These are phyloP conservation scores for Brachirus orientalis DNA, from an alignment of 2,113 vertebrate species.

Conservation along the genomic window DNA sequence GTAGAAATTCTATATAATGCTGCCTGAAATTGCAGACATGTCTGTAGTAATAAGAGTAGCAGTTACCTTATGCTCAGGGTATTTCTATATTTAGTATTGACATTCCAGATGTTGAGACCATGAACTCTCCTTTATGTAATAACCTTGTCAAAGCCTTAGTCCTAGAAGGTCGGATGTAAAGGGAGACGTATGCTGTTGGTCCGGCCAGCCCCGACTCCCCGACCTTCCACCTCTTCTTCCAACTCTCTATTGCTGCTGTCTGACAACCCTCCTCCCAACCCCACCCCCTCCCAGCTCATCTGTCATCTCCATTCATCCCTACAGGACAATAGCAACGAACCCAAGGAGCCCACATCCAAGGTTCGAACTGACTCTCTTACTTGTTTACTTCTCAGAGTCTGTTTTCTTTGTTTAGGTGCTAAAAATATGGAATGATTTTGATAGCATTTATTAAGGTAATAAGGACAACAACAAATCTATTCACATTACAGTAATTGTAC, in stretches of 20 bases:
- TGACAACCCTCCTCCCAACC: slow-evolving; percentile 79
- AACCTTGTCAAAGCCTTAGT: slow-evolving; percentile 79
- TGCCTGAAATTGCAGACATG: slow-evolving; percentile 58
- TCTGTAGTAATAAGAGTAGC: slow-evolving; percentile 56
- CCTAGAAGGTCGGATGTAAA: slow-evolving; percentile 76
- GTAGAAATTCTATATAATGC: slow-evolving; percentile 52
- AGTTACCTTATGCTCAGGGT: slow-evolving; percentile 73
- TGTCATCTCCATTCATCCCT: slow-evolving; percentile 99
- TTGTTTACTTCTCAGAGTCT: background rate
- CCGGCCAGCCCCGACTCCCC: slow-evolving; percentile 54
- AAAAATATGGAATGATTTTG: too few species aligned
- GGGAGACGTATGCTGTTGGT: slow-evolving; percentile 71
- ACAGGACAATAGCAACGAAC: slow-evolving; percentile 99
- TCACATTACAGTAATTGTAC: too few species aligned
- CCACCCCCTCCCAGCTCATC: slow-evolving; percentile 90
- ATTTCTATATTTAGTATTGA: slow-evolving; percentile 65
- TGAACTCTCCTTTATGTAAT: slow-evolving; percentile 76
- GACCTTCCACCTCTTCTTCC: slow-evolving; percentile 49
- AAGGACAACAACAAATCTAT: too few species aligned
- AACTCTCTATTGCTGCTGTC: slow-evolving; percentile 80
- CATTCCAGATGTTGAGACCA: slow-evolving; percentile 74
- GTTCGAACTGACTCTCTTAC: slow-evolving; percentile 69
- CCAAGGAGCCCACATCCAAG: slow-evolving; percentile 98
- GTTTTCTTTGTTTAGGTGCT: slow-evolving; percentile 4
- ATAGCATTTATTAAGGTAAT: too few species aligned